phyloP scores from a whole-genome alignment of 2,888 invertebrate species.

The Mesorhabditis spiculigera region DNA sequence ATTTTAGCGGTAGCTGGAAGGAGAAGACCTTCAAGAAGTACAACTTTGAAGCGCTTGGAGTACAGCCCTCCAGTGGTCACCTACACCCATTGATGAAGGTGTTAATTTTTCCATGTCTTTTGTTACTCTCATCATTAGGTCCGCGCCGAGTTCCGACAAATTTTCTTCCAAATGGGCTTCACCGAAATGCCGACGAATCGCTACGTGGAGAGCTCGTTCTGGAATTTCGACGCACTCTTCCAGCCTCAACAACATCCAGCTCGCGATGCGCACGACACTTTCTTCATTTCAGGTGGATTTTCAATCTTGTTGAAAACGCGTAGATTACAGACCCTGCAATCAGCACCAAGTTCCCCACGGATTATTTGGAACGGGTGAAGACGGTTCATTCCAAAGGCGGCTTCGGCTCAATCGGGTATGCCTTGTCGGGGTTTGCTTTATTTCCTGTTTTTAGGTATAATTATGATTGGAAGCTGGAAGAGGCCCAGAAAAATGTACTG shows the following conservation, averaged over 20 bases:
- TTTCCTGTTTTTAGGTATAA: slow-evolving; percentile 67
- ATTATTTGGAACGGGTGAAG: slow-evolving; percentile 83
- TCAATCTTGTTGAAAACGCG: not conserved
- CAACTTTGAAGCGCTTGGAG: slow-evolving; percentile 89
- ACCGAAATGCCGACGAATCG: slow-evolving; percentile 96
- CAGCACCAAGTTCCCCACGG: slow-evolving; percentile 74
- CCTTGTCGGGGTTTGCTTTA: not conserved
- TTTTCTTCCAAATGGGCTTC: slow-evolving; percentile 98
- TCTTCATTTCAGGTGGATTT: slow-evolving; percentile 75
- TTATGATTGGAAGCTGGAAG: slow-evolving; percentile 89
- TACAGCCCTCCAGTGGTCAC: slow-evolving; percentile 78
- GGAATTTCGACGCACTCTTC: slow-evolving; percentile 98
- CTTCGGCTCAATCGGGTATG: slow-evolving; percentile 78
- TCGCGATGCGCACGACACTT: slow-evolving; percentile 96
- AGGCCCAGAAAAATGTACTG: slow-evolving; percentile 91
- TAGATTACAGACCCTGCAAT: slow-evolving; percentile 62
- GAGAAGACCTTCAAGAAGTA: slow-evolving; percentile 86
- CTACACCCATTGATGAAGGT: slow-evolving; percentile 87
- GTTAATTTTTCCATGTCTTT: not conserved
- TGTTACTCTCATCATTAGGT: slow-evolving; percentile 63
- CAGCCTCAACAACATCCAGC: slow-evolving; percentile 99
- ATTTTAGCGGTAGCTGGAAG: slow-evolving; percentile 76
- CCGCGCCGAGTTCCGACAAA: slow-evolving; percentile 83
- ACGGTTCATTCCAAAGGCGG: slow-evolving; percentile 85
- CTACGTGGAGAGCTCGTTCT: slow-evolving; percentile 94